Evolutionary conservation across 2,888 invertebrate species (phyloP).

Genomic region (Microdon myrmicae): DNA sequence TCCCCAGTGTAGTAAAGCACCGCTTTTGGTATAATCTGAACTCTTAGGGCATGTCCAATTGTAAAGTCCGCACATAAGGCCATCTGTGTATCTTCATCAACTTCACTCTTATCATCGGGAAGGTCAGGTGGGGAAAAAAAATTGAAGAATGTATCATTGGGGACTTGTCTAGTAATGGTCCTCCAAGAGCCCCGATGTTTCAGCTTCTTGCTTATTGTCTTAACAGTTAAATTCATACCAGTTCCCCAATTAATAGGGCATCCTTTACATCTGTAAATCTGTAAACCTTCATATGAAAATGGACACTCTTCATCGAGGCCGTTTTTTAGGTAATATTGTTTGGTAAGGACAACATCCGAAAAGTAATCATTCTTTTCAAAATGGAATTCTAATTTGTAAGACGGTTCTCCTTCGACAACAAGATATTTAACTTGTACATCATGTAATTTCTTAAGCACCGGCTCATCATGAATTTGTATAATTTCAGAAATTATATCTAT

Average conservation of each 20-base stretch:
- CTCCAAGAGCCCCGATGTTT: conserved; percentile 97
- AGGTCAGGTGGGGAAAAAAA: conserved; percentile 95
- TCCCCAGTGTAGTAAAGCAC: conserved; percentile 96
- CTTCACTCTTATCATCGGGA: conserved; percentile 82
- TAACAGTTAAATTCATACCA: conserved; percentile 96
- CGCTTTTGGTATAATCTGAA: conserved; percentile 96
- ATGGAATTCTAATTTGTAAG: conserved; percentile 83
- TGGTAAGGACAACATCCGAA: conserved; percentile 84
- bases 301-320: conserved; percentile 89
- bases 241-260: conserved; percentile 97
- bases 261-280: conserved; percentile 73
- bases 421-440: conserved; percentile 66
- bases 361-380: conserved; percentile 94
- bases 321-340: conserved; percentile 94
- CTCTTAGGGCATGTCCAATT: conserved; percentile 97
- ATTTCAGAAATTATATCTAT: conserved; percentile 92
- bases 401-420: conserved; percentile 66
- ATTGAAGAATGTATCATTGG: conserved; percentile 98
- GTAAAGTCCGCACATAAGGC: conserved; percentile 95
- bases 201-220: conserved; percentile 96
- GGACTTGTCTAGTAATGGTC: conserved; percentile 94
- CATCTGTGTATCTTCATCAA: conserved; percentile 86
- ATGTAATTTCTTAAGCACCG: conserved; percentile 63
- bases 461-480: conserved; percentile 86
- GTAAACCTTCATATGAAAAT: conserved; percentile 92